A percentile compares a stretch with the other conserved stretches of the same genome.
These are phyloP conservation scores for Altica lythri DNA, from an alignment of 2,888 invertebrate species.

Conservation along the genomic window DNA sequence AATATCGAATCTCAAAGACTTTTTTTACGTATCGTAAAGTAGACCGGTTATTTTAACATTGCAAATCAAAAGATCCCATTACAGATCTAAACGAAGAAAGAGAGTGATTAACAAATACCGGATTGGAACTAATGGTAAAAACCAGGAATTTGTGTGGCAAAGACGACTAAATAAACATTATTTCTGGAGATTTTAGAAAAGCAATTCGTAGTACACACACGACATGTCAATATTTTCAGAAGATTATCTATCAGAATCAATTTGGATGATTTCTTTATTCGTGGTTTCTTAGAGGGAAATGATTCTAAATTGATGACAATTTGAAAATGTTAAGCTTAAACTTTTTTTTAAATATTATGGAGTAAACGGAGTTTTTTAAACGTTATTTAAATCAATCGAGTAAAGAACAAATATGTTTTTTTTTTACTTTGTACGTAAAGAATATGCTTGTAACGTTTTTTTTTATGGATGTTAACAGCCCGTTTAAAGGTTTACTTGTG, in stretches of 20 bases:
- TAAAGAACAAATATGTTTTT: no score
- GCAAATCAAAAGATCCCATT: conserved; percentile 12
- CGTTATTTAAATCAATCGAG: no score
- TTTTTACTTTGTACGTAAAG: no score
- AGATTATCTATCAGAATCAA: conserved; percentile 29
- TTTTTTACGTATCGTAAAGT: no score
- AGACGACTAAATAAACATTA: conserved; percentile 24
- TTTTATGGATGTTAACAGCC: no score
- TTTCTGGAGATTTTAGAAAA: conserved; percentile 26
- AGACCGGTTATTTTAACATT: no score
- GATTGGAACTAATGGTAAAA: conserved; percentile 24
- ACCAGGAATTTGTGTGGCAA: conserved; percentile 24
- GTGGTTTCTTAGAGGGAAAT: background rate
- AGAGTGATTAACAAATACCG: conserved; percentile 23
- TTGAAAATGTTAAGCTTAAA: no score
- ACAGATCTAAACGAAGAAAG: conserved; percentile 14
- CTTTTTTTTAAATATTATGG: no score
- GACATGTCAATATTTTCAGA: conserved; percentile 31
- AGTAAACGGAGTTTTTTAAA: no score
- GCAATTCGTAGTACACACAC: conserved; percentile 24
- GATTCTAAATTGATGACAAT: conserved; percentile 3
- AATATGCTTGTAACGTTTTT: no score
- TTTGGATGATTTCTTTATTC: conserved; percentile 23
- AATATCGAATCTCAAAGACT: no score
- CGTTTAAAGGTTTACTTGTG: no score